phyloP scores from a whole-genome alignment of 2,113 vertebrate genomes.

The Spermophilus dauricus region DNA sequence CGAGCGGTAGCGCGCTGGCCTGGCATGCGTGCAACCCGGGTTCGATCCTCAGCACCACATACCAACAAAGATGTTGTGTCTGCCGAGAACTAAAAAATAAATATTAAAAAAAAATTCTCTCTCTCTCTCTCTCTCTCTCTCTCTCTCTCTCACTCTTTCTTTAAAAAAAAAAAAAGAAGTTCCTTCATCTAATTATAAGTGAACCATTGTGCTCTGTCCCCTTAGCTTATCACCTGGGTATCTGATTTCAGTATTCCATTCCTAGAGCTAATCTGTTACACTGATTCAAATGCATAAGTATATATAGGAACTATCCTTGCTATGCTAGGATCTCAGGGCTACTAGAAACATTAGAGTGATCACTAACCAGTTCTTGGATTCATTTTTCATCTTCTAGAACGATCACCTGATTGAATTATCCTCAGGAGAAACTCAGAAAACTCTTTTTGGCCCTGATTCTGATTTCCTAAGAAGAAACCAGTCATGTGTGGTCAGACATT shows the following conservation, averaged over 20 bases:
- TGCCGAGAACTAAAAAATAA: no score
- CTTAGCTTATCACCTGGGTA: background rate
- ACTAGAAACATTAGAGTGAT: slow-evolving; percentile 6
- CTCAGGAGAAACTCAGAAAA: background rate
- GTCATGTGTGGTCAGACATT: background rate
- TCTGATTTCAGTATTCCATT: background rate
- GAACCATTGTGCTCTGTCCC: background rate
- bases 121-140: no score
- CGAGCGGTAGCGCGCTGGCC: no score
- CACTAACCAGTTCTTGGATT: background rate
- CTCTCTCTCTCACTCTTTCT: no score
- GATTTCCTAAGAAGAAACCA: background rate
- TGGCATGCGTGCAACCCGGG: no score
- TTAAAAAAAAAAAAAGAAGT: no score
- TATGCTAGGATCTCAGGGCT: background rate
- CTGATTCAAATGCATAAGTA: background rate
- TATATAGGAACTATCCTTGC: background rate
- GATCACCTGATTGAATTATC: background rate
- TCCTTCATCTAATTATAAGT: background rate
- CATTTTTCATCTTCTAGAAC: background rate
- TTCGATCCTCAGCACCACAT: no score
- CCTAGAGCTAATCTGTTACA: background rate
- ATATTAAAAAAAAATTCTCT: no score
- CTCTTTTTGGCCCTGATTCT: background rate
- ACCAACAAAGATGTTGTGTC: no score